These are phyloP conservation scores for Corydoras sp. DNA, from an alignment of 2,113 vertebrate species.

Conservation along the genomic window DNA sequence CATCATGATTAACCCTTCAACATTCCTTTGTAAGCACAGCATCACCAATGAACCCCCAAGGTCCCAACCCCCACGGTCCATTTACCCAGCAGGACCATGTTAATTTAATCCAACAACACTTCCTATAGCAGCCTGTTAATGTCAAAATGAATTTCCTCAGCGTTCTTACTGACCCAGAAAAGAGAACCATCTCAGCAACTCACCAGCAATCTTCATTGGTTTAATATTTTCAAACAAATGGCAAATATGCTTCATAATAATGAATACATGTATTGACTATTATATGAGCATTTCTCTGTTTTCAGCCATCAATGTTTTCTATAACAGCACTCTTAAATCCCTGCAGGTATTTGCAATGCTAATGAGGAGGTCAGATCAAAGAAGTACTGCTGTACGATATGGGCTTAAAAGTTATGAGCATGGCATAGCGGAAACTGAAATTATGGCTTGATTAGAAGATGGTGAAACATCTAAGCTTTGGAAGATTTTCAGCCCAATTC, in stretches of 20 bases:
- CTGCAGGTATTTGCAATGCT: slow-evolving; percentile 65
- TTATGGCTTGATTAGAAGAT: slow-evolving; percentile 69
- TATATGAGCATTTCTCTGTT: slow-evolving; percentile 64
- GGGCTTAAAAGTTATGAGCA: slow-evolving; percentile 48
- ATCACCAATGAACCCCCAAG: too few relatives aligned
- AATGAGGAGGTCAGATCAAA: slow-evolving; percentile 70
- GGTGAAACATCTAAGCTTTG: slow-evolving; percentile 68
- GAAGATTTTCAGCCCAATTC: slow-evolving; percentile 39
- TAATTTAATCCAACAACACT: slow-evolving; percentile 76
- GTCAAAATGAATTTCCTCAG: slow-evolving; percentile 71
- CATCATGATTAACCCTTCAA: too few relatives aligned
- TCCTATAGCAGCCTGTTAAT: slow-evolving; percentile 75
- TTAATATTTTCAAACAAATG: slow-evolving; percentile 69
- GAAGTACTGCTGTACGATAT: slow-evolving; percentile 62
- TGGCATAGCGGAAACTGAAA: slow-evolving; percentile 61
- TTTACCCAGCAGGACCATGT: slow-evolving; percentile 51
- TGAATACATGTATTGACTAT: slow-evolving; percentile 71
- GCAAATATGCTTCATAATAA: slow-evolving; percentile 71
- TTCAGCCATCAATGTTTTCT: slow-evolving; percentile 39
- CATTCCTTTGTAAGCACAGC: too few relatives aligned
- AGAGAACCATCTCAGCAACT: slow-evolving; percentile 67
- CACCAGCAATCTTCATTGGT: slow-evolving; percentile 65
- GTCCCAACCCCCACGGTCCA: slow-evolving; percentile 36
- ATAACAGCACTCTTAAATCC: slow-evolving; percentile 41
- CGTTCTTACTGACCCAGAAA: slow-evolving; percentile 64